Percentiles rank a stretch among this genome's conserved stretches.
Conservation (phyloP, 2,113 vertebrate species). For the Romanogobio albipinnatus region DNA sequence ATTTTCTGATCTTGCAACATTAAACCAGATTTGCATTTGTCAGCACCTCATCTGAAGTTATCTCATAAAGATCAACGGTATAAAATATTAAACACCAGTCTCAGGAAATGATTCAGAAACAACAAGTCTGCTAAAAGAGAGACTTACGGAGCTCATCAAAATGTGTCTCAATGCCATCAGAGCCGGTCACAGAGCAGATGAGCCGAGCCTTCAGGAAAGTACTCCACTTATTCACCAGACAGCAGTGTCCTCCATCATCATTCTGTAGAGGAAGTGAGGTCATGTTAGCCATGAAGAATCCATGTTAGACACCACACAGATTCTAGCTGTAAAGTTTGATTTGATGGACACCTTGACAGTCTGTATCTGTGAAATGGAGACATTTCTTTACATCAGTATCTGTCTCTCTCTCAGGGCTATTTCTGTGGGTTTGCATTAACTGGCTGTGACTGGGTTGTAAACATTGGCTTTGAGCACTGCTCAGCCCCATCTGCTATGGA, state of each 20-base stretch:
- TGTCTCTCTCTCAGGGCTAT: constrained; percentile 25
- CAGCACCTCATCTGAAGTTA: not conserved
- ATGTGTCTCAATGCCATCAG: constrained; percentile 93
- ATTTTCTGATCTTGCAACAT: not conserved
- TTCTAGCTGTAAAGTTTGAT: not conserved
- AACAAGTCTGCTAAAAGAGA: not conserved
- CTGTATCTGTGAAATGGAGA: constrained; percentile 11
- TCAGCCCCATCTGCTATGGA: constrained; percentile 65
- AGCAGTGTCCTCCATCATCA: constrained; percentile 95
- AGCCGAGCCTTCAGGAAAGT: constrained; percentile 97
- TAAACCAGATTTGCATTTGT: not conserved
- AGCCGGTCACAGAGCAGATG: constrained; percentile 92
- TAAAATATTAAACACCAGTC: not conserved
- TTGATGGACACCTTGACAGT: constrained; percentile 19
- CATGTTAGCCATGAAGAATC: not conserved
- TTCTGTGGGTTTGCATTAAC: constrained; percentile 54
- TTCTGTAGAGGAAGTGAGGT: constrained; percentile 77
- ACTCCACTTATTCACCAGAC: constrained; percentile 98
- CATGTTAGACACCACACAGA: constrained; percentile 16
- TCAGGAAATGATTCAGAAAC: not conserved
- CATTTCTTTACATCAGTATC: constrained; percentile 36
- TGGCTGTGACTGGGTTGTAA: constrained; percentile 62
- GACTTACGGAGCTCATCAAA: constrained; percentile 97
- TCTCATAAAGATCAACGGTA: not conserved
- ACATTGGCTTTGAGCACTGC: constrained; percentile 64